Base-by-base conservation (phyloP, 2,888 invertebrate genomes). In the Acheta domesticus region DNA sequence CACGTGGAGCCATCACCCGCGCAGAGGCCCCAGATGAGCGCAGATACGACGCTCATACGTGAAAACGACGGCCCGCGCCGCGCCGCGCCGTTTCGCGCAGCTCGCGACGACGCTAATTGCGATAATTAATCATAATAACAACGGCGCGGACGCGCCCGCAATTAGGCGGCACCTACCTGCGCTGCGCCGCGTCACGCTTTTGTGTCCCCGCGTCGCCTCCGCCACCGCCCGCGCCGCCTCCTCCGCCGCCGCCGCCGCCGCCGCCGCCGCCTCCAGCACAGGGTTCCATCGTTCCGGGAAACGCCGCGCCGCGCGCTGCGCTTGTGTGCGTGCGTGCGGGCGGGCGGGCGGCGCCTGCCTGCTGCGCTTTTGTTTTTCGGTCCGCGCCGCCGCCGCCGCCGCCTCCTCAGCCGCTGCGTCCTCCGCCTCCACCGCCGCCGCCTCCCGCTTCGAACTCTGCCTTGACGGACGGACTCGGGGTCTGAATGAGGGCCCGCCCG, bases 361-460 rank as follows among this genome's bases (percentile, higher is more conserved):
- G 62, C 62, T 62, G 62, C 62, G 14, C 62, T 62, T 62, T 62
- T 62, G 62, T 62, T 62, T 62, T 62, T 62, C 62, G 62, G 62
- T 4, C 62, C n/a, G 62, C 36, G 62, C 14, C 62, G 62, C 62
- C 14, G 62, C 62, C 62, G n/a, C 62, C 62, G 19, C 62, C 62
- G 14, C 62, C 62, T 14, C n/a, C 62, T 19, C 62, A 4, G 62
- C 62, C 62, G 62, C 62, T 62, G 62, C n/a, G 62, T 14, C n/a
- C 16, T 16, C 16, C 16, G 62, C 62, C 62, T 12, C 19, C 62
- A 62, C 62, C 62, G 5, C 62, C 62, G 62, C 62, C 19, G 62
- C 19, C 16, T 14, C n/a, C 62, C n/a, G 16, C 16, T 36, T 36
- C 36, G 5, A 36, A n/a, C 62, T 14, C 62, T 5, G 62, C n/a